Conservation (phyloP, 1,140 invertebrate species). For the Hyles vespertilio region DNA sequence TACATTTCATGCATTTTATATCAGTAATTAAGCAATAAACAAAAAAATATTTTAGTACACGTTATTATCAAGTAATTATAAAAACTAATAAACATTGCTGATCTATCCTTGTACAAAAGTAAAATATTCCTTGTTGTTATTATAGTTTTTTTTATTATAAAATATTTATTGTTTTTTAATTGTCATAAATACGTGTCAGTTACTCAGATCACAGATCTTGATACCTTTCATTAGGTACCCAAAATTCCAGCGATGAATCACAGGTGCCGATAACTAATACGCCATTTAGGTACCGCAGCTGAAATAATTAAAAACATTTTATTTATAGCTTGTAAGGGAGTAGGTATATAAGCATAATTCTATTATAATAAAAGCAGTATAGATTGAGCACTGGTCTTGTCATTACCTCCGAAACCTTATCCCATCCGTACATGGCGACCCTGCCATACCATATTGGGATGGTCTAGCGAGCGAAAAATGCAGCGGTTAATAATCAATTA, state of each 20-base stretch:
- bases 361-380: too few species aligned
- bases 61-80: neutral
- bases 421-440: too few species aligned
- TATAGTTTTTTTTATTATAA: neutral
- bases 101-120: too few species aligned
- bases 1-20: too few species aligned
- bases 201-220: conserved; percentile 1
- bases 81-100: neutral
- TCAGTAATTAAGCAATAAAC: neutral
- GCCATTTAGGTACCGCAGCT: conserved; percentile 56
- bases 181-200: neutral
- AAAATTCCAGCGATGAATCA: conserved; percentile 60
- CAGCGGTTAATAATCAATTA: too few species aligned
- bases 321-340: too few species aligned
- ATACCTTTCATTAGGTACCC: conserved; percentile 45
- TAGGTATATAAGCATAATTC: too few species aligned
- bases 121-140: too few species aligned
- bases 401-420: too few species aligned
- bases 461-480: too few species aligned
- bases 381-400: too few species aligned
- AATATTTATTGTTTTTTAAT: conserved; percentile 1
- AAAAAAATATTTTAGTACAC: conserved; percentile 3
- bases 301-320: conserved; percentile 25
- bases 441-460: too few species aligned
- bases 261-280: conserved; percentile 57